Evolutionary conservation across 2,888 invertebrate species (phyloP), one percentile per base, ranked within the genome.

Genomic region (Caenorhabditis panamensis): DNA sequence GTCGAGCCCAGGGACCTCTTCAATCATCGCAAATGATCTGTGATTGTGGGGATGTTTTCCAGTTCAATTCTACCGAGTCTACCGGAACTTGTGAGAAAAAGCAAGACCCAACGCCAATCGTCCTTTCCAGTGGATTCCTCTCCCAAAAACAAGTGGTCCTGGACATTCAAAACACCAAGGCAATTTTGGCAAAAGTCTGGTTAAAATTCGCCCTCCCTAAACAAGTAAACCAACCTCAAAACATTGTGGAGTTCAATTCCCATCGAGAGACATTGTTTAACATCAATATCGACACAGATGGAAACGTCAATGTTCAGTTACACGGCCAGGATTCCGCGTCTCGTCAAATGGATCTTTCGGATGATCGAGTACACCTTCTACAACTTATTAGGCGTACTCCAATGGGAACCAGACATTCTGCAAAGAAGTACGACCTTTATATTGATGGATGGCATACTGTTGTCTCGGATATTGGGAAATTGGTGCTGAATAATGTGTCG

Each of bases 261-360:
- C 83, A 85, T 64, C 54, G 85, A 20, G 82, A 83, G 20, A 83
- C 72, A 47, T 49, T 85, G 79, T 85, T 85, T 66, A 81, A 78
- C 13, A 76, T 85, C 20, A 53, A 73, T 16, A 20, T 84, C 11
- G 81, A 82, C n/a, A 71, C 71, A 1, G 75, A 82, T 28, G 82
- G 83, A 20, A 47, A 54, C 11, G 66, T 85, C 8, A 59, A 79
- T 11, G 76, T 83, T 2, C 80, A 83, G 51, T 64, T 82, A 11
- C 78, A 80, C 41, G 82, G 83, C 1, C 77, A 83, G 20, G 85
- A 85, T 6, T 62, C 66, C 26, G 63, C 62, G 31, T 54, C 49
- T 49, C 61, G 64, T 36, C 64, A 82, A 59, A 20, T 85, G 4
- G 67, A 73, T 44, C 63, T 64, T n/a, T 47, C 49, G 1, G 85